phyloP scores from a whole-genome alignment of 2,113 vertebrate genomes.

The Sclerurus mexicanus region DNA sequence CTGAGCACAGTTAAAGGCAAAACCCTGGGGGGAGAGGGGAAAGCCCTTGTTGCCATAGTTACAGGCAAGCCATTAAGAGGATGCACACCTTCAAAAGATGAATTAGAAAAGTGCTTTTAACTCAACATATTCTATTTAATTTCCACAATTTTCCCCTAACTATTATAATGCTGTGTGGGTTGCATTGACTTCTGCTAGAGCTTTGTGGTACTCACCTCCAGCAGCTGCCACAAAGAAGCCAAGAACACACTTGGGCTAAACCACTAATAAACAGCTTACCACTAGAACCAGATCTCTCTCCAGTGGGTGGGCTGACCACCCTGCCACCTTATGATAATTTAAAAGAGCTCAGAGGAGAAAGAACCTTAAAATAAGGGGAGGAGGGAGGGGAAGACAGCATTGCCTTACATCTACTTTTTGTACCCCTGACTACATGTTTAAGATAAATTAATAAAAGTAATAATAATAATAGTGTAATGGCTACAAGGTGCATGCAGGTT shows the following conservation, averaged over 20 bases:
- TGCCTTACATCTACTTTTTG: background rate
- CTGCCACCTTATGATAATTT: background rate
- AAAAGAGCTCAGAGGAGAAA: background rate
- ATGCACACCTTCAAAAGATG: background rate
- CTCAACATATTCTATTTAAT: constrained; percentile 20
- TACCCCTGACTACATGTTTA: background rate
- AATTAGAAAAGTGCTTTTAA: constrained; percentile 10
- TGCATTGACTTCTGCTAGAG: background rate
- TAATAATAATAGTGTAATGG: background rate
- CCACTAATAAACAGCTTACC: background rate
- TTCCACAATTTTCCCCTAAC: background rate
- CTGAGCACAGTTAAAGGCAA: constrained; percentile 55
- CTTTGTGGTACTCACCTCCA: background rate
- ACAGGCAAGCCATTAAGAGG: constrained; percentile 30
- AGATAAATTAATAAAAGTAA: background rate
- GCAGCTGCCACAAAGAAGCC: background rate
- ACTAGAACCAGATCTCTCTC: background rate
- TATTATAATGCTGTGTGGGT: background rate
- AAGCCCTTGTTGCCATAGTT: constrained; percentile 69
- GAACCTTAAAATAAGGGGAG: background rate
- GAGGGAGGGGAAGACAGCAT: rapidly evolving
- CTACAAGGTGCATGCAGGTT: background rate
- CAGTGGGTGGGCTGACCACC: background rate
- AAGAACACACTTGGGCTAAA: background rate
- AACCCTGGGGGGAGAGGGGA: constrained; percentile 25